Conservation (phyloP, 2,888 invertebrate species). For the Tetropium fuscum region DNA sequence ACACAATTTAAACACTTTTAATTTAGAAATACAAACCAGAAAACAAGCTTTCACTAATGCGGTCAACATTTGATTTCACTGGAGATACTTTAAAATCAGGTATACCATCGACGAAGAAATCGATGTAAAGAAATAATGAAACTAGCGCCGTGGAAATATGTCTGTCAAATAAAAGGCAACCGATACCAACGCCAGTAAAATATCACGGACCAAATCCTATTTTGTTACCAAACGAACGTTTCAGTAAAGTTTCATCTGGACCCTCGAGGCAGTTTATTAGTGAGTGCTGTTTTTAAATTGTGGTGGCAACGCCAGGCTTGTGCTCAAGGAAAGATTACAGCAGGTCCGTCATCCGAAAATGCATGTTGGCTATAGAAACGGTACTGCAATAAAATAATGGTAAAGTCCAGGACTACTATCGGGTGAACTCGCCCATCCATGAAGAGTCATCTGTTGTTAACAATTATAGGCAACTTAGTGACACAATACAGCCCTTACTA, state of each 20-base stretch:
- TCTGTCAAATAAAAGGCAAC: slow-evolving; percentile 25
- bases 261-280: slow-evolving; percentile 3
- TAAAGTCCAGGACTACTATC: slow-evolving; percentile 9
- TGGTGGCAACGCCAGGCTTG: slow-evolving; percentile 12
- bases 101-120: slow-evolving; percentile 9
- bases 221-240: slow-evolving; percentile 7
- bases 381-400: slow-evolving; percentile 29
- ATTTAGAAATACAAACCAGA: slow-evolving; percentile 52
- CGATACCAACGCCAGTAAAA: slow-evolving; percentile 21
- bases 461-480: slow-evolving; percentile 66
- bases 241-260: slow-evolving; percentile 12
- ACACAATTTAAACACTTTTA: slow-evolving; percentile 51
- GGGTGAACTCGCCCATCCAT: slow-evolving; percentile 52
- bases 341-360: neutral
- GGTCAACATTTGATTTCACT: slow-evolving; percentile 31
- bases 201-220: slow-evolving; percentile 10
- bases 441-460: slow-evolving; percentile 65
- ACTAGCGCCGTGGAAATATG: slow-evolving; percentile 17
- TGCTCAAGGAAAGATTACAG: slow-evolving; percentile 13
- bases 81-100: neutral
- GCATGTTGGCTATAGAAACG: neutral
- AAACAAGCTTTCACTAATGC: slow-evolving; percentile 43
- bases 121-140: slow-evolving; percentile 27
- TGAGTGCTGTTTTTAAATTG: slow-evolving; percentile 15
- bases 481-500: slow-evolving; percentile 63